Conservation (phyloP, 1,140 invertebrate species). For the Pararge aegeria region DNA sequence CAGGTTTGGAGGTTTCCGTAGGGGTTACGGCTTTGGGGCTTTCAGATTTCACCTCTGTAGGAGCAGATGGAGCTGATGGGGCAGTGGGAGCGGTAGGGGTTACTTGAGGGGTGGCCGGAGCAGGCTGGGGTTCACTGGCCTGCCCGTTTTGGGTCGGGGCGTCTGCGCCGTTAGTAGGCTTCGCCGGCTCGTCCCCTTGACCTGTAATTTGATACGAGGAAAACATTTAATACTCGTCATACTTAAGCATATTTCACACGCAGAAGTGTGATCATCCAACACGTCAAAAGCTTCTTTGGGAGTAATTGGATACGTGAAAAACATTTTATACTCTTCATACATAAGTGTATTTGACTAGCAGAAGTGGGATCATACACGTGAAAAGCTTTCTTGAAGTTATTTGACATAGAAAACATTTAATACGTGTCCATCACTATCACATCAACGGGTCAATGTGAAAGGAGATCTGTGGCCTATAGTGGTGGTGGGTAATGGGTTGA, state of each 20-base stretch:
- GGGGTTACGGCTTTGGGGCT: slow-evolving; percentile 37
- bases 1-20: slow-evolving; percentile 35
- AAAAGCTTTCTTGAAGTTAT: too few relatives aligned
- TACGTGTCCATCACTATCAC: too few relatives aligned
- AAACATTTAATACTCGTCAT: not conserved
- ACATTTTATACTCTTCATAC: too few relatives aligned
- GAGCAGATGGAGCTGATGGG: slow-evolving; percentile 16
- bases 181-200: slow-evolving; percentile 41
- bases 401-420: too few relatives aligned
- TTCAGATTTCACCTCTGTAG: slow-evolving; percentile 27
- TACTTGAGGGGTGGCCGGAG: slow-evolving; percentile 18
- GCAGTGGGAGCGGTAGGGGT: slow-evolving; percentile 9
- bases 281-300: too few relatives aligned
- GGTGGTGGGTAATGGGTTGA: too few relatives aligned
- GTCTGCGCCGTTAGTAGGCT: slow-evolving; percentile 44
- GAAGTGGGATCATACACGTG: too few relatives aligned
- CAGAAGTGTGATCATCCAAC: too few relatives aligned
- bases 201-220: slow-evolving; percentile 32
- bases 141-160: slow-evolving; percentile 49
- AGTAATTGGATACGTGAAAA: too few relatives aligned
- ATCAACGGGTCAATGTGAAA: too few relatives aligned
- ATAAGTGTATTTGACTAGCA: too few relatives aligned
- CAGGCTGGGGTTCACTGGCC: slow-evolving; percentile 18
- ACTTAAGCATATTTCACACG: not conserved
- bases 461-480: too few relatives aligned